Evolutionary conservation across 2,888 invertebrate species (phyloP), one percentile per base, ranked within the genome.

Genomic region (Kryphioiulus occultus): DNA sequence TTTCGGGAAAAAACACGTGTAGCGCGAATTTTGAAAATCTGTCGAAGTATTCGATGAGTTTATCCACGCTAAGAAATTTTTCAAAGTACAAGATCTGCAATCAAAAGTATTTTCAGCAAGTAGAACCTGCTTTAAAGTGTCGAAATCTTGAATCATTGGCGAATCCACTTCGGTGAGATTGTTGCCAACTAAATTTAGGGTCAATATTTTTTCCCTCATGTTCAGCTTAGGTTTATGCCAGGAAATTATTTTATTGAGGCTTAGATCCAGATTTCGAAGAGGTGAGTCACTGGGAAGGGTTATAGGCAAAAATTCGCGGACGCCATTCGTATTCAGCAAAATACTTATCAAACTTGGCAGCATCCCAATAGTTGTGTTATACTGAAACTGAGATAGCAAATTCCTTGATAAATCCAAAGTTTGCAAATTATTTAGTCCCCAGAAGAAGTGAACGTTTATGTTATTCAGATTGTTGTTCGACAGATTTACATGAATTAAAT

Each of bases 91-190:
- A 15, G 44, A 83, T 15, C 26, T 30, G 22, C 87, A 87, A 39
- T 87, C 87, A 47, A 87, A 87, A 10, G 22, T 15, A n/a, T 87
- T 87, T 26, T 39, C 84, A 17, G 26, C 44, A 15, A 87, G 84
- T 19, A 4, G 1, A 5, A 87, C 26, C 17, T 15, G n/a, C n/a
- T 44, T 7, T 4, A 87, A 35, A 12, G 35, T n/a, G 9, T 35
- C 22, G 22, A 87, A 87, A 53, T 87, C 87, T 22, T 44, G 22
- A 17, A 87, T 19, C 87, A 87, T 87, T 30, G 2, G 7, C 17
- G 82, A 30, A 44, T 44, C 15, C 26, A 87, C 39, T 42, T 84
- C 87, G 0, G 22, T 15, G 2, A 87, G 39, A 15, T 83, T 87
- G 26, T 87, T 87, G n/a, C 53, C 44, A 10, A 83, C 26, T 19